phyloP scores from a whole-genome alignment of 1,140 invertebrate species.

The Pachypeltis micranthus region DNA sequence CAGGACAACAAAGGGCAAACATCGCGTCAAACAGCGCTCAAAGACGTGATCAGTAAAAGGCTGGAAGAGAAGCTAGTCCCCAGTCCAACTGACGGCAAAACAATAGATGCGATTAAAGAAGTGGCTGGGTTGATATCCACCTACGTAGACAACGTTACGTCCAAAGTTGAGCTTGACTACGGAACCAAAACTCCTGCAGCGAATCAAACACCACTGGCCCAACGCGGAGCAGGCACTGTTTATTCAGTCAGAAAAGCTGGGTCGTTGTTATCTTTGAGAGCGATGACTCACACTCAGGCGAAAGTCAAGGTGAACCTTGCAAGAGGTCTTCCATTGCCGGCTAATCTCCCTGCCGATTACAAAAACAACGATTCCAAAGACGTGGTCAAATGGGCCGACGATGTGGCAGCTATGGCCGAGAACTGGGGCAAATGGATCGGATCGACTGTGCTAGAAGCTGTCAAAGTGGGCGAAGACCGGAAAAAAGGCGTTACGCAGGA shows the following conservation, averaged over 20 bases:
- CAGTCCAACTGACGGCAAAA: neutral
- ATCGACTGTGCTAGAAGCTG: conserved; percentile 2
- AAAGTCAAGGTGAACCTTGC: neutral
- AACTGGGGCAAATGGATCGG: conserved; percentile 15
- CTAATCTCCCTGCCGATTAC: neutral
- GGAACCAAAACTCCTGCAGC: neutral
- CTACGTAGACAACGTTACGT: neutral
- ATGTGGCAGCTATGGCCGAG: conserved; percentile 9
- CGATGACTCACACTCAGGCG: neutral
- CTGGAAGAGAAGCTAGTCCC: neutral
- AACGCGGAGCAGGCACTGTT: neutral
- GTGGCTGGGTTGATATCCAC: neutral
- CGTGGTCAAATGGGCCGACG: conserved; percentile 13
- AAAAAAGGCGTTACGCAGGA: neutral
- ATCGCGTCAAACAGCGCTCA: neutral
- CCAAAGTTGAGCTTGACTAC: conserved; percentile 2
- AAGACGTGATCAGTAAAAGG: neutral
- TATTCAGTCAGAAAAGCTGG: neutral
- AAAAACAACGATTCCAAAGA: conserved; percentile 11
- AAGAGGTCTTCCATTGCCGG: neutral
- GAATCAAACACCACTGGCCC: neutral
- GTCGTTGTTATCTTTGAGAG: neutral
- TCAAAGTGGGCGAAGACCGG: neutral
- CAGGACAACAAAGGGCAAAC: neutral
- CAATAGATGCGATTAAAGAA: conserved; percentile 1